Conservation (phyloP, 1,140 invertebrate genomes). For the Trinorchestia longiramus region DNA sequence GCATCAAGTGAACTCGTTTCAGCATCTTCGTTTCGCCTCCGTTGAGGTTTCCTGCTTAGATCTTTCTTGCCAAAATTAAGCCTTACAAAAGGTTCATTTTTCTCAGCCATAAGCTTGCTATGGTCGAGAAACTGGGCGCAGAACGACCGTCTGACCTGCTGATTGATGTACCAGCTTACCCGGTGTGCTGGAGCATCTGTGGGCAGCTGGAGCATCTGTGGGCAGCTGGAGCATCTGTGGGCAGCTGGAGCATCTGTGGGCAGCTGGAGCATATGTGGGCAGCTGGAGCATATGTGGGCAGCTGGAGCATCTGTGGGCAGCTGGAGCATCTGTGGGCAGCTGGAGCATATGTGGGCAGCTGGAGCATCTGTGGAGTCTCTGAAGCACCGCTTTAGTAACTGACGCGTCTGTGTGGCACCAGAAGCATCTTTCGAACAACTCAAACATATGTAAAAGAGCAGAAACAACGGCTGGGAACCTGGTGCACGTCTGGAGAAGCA, state of each 20-base stretch:
- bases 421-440: no score
- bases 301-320: background rate
- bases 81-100: slow-evolving; percentile 41
- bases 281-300: background rate
- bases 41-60: background rate
- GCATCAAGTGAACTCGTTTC: background rate
- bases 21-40: background rate
- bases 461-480: no score
- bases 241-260: background rate
- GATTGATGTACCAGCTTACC: background rate
- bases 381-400: no score
- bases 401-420: no score
- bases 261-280: background rate
- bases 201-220: background rate
- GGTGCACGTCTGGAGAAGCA: background rate
- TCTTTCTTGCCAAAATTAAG: background rate
- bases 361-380: no score
- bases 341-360: no score
- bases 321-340: no score
- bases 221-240: background rate
- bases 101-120: slow-evolving; percentile 20
- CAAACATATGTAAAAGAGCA: no score
- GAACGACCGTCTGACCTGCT: background rate
- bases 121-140: background rate
- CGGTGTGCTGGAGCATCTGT: background rate